phyloP scores from a whole-genome alignment of 1,140 invertebrate species.

The Ostrea denselamellosa region DNA sequence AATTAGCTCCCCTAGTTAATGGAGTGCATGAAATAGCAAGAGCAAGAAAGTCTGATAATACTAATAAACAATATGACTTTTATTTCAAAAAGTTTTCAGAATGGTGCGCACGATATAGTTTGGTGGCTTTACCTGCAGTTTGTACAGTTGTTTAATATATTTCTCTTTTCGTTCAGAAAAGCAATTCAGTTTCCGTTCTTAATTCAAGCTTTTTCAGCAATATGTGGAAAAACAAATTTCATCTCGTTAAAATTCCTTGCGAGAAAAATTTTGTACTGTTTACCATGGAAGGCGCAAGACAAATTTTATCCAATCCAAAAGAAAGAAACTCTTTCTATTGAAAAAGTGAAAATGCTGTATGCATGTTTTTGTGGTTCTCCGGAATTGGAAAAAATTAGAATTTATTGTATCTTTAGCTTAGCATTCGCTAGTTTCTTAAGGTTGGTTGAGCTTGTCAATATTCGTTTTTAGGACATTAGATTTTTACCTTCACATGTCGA shows the following conservation, averaged over 20 bases:
- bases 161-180: constrained; percentile 9
- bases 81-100: constrained; percentile 8
- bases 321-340: background rate
- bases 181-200: background rate
- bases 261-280: background rate
- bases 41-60: background rate
- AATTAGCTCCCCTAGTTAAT: background rate
- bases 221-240: background rate
- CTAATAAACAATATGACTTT: background rate
- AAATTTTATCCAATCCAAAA: constrained; percentile 10
- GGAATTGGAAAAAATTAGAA: background rate
- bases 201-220: constrained; percentile 12
- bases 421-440: background rate
- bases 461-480: background rate
- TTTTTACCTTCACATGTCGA: background rate
- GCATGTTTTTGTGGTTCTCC: background rate
- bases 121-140: background rate
- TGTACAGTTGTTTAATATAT: background rate
- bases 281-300: background rate
- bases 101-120: background rate
- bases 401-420: constrained; percentile 15
- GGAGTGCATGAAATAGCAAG: background rate
- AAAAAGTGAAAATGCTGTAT: background rate
- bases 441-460: background rate
- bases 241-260: background rate